These are phyloP conservation scores for Misgurnus mizolepis DNA, from an alignment of 2,113 vertebrate genomes.

Conservation along the genomic window DNA sequence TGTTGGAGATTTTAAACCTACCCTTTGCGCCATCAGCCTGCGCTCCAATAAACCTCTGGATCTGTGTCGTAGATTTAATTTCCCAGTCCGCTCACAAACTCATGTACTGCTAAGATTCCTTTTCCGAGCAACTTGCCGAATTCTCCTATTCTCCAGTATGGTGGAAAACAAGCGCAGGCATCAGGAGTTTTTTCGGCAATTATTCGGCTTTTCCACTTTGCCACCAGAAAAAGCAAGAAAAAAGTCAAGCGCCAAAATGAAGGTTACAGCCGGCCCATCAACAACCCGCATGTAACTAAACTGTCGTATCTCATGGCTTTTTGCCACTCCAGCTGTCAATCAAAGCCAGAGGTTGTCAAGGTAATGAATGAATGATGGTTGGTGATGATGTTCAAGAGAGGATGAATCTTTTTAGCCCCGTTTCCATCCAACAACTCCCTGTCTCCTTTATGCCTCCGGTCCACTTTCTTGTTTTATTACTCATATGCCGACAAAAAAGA, in stretches of 20 bases:
- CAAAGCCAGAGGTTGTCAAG: conserved; percentile 99
- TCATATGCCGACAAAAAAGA: conserved; percentile 56
- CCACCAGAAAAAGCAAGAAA: conserved; percentile 68
- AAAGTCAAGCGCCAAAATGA: conserved; percentile 87
- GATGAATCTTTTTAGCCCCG: conserved; percentile 95
- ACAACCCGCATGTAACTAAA: conserved; percentile 99
- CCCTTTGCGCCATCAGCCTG: conserved; percentile 99
- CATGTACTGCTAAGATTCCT: conserved; percentile 87
- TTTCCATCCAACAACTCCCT: conserved; percentile 89
- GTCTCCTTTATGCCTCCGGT: conserved; percentile 87
- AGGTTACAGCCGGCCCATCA: conserved; percentile 98
- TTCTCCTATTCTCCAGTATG: conserved; percentile 90
- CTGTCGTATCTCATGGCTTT: conserved; percentile 99
- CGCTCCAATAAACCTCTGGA: conserved; percentile 99
- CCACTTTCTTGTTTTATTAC: conserved; percentile 85
- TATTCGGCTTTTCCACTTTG: conserved; percentile 82
- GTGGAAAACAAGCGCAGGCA: conserved; percentile 77
- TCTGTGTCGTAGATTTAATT: conserved; percentile 95
- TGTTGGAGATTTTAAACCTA: conserved; percentile 96
- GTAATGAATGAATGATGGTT: conserved; percentile 99
- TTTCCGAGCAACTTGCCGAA: conserved; percentile 84
- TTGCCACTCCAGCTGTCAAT: conserved; percentile 99
- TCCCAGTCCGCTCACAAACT: conserved; percentile 94
- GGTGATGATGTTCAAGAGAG: conserved; percentile 96
- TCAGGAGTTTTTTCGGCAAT: conserved; percentile 81